Conservation (phyloP, 2,797 vertebrate species). For the Cossypha niveicapilla region DNA sequence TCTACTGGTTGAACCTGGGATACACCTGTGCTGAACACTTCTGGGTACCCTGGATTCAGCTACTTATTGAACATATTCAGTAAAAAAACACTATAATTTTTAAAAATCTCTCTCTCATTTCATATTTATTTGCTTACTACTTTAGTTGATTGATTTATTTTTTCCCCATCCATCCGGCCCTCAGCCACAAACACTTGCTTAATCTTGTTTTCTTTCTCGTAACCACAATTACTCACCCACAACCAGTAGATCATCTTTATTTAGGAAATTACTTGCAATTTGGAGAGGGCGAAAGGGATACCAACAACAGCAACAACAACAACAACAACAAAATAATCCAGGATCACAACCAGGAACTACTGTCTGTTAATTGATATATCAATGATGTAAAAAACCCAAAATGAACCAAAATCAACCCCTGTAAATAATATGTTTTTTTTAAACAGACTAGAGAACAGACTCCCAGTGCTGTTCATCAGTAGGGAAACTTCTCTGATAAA, state of each 20-base stretch:
- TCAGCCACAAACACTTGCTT: constrained; percentile 28
- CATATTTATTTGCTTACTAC: not conserved
- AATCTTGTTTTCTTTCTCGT: constrained; percentile 28
- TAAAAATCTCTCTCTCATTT: not conserved
- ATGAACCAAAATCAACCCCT: not conserved
- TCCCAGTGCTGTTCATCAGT: not conserved
- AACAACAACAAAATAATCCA: not conserved
- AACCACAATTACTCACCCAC: constrained; percentile 40
- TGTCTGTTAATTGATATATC: not conserved
- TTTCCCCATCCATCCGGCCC: not conserved
- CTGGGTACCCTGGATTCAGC: not conserved
- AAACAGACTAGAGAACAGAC: not conserved
- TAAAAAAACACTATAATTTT: not conserved
- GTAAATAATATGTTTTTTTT: not conserved
- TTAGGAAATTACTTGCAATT: constrained; percentile 42
- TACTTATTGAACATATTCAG: not conserved
- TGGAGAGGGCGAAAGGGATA: not conserved
- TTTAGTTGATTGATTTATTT: not conserved
- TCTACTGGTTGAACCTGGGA: not conserved
- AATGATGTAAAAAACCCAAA: not conserved
- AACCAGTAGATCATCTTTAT: constrained; percentile 24
- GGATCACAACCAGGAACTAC: not conserved
- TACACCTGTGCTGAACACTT: not conserved
- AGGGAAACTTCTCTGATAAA: not conserved
- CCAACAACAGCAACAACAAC: not conserved